Evolutionary conservation across 2,888 invertebrate species (phyloP).

Genomic region (Perithous albicinctus): DNA sequence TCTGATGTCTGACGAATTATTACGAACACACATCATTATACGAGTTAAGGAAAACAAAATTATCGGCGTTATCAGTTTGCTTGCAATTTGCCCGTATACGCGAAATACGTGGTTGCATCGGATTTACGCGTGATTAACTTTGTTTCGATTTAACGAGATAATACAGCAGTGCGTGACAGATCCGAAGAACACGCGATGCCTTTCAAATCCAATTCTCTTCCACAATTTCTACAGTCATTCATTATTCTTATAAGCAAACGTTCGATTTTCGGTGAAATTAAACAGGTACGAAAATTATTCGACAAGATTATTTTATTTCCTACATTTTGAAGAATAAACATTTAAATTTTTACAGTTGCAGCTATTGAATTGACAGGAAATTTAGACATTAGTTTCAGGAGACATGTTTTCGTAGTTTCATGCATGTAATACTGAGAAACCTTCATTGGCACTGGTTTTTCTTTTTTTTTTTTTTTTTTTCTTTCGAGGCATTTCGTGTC

Average conservation of each 20-base stretch:
- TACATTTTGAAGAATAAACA: background rate
- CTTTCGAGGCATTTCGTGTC: background rate
- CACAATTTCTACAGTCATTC: background rate
- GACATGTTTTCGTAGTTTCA: background rate
- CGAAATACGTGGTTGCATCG: background rate
- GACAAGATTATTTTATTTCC: background rate
- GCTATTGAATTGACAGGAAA: background rate
- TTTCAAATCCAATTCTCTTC: background rate
- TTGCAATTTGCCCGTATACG: background rate
- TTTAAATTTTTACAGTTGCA: background rate
- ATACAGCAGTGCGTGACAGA: slow-evolving; percentile 14
- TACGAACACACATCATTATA: too few species aligned
- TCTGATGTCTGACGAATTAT: too few species aligned
- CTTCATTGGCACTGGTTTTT: background rate
- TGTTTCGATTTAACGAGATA: background rate
- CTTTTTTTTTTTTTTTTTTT: too few species aligned
- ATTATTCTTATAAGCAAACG: background rate
- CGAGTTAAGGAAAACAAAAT: too few species aligned
- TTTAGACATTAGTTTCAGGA: background rate
- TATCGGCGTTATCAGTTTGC: background rate
- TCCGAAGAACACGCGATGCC: background rate
- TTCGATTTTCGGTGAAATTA: background rate
- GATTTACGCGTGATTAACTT: background rate
- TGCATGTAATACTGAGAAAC: background rate
- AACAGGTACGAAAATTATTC: background rate